These are phyloP conservation scores for Crambe crambe DNA, from an alignment of 37 sponge, comb jelly and placozoan species.

Conservation along the genomic window DNA sequence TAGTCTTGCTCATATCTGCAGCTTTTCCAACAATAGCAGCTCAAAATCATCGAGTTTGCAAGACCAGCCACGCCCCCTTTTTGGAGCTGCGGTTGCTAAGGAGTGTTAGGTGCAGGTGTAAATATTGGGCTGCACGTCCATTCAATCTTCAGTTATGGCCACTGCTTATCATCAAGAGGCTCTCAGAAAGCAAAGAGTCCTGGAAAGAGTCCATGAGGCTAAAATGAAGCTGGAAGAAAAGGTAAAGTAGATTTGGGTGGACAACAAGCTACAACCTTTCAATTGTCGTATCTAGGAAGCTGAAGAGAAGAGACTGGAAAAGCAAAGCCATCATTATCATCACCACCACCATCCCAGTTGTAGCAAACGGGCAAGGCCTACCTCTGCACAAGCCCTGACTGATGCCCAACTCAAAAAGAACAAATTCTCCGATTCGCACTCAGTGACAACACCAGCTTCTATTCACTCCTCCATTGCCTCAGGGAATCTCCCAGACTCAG, in stretches of 20 bases:
- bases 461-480: neutral
- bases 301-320: neutral
- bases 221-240: conserved; percentile 9
- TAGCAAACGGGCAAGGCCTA: neutral
- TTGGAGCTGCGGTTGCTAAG: neutral
- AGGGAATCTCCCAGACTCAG: no score
- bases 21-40: no score
- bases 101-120: neutral
- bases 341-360: neutral
- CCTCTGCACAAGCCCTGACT: neutral
- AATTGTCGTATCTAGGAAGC: neutral
- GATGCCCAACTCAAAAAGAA: neutral
- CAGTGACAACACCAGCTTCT: neutral
- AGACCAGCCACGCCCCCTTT: conserved; percentile 48
- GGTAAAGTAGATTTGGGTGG: neutral
- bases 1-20: no score
- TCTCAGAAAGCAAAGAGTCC: conserved; percentile 57
- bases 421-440: neutral
- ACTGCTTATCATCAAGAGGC: conserved; percentile 72
- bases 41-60: no score
- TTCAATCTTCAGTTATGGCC: conserved; percentile 55
- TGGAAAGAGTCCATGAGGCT: conserved; percentile 48
- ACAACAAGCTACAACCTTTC: neutral
- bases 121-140: conserved; percentile 38
- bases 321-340: no score